Base-by-base conservation (phyloP, 2,113 vertebrate species). In the Nothocercus nigrocapillus region DNA sequence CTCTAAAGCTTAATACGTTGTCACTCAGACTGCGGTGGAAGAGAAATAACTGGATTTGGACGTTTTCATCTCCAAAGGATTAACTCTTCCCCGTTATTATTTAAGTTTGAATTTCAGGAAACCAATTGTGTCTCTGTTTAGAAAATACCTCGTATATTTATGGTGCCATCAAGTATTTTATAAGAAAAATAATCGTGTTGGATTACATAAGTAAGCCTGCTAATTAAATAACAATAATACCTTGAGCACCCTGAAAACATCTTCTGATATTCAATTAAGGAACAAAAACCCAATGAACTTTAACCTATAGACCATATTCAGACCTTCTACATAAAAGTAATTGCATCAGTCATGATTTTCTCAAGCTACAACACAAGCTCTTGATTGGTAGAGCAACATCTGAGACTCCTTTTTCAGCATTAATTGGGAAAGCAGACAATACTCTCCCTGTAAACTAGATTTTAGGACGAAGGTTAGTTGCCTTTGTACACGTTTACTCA, bases 311-410 rank as follows among this genome's bases (percentile, higher is more conserved):
- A 86, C 90, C 85, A 95, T 96, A 96, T 92, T 96, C 94, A 95
- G 93, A 85, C 90, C 87, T 95, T 95, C 95, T 84, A 94, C 92
- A 93, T 93, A 96, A 96, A 97, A 97, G 94, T 96, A 97, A 97
- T 96, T 96, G 92, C 93, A 96, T 97, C 95, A 96, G 92, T 97
- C 95, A 94, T 96, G 95, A 97, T 97, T 97, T 96, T 97, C 96
- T 97, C 95, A 97, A 95, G 95, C 93, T 94, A 89, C 90, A 94
- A 92, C 89, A 93, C 63, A 87, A 85, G 86, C 89, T 79, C 74
- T 97, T 96, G 93, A 95, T 97, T 96, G 92, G 95, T 92, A 89
- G 92, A 87, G 95, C 95, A 93, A 51, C 3, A 77, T 95, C 92
- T 96, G 95, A 93, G 95, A 80, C 90, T 96, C 90, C 92, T 92